Conservation (phyloP, 2,797 vertebrate genomes). For the Basileuterus tristriatus region DNA sequence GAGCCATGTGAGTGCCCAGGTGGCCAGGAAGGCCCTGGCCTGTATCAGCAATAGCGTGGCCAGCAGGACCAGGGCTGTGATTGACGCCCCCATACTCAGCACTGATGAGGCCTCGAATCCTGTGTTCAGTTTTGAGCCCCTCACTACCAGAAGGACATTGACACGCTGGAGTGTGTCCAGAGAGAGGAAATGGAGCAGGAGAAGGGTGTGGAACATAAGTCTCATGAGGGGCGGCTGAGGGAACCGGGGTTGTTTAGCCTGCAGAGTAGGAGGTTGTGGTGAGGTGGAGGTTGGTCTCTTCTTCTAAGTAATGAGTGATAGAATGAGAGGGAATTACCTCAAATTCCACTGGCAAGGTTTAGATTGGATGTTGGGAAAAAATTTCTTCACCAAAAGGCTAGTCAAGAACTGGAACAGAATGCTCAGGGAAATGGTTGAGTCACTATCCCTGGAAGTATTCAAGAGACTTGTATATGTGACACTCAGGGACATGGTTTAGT, state of each 20-base stretch:
- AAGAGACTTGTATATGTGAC: not conserved
- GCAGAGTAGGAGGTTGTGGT: not conserved
- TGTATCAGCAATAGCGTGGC: not conserved
- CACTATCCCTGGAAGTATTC: not conserved
- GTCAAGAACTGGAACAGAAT: not conserved
- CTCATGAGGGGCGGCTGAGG: not conserved
- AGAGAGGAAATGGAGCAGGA: not conserved
- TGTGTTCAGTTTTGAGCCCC: not conserved
- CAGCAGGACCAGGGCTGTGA: not conserved
- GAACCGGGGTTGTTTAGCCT: not conserved
- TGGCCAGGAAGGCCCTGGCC: not conserved
- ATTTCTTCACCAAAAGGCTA: not conserved
- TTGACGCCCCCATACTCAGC: fast-evolving
- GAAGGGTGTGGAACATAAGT: not conserved
- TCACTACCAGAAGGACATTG: not conserved
- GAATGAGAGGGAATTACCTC: not conserved
- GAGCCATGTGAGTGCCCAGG: not conserved
- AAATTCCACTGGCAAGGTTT: not conserved
- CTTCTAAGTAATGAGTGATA: not conserved
- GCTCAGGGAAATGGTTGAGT: not conserved
- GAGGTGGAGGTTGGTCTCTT: not conserved
- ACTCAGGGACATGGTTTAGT: not conserved
- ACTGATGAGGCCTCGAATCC: fast-evolving
- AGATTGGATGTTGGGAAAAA: not conserved
- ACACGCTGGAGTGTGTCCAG: fast-evolving